These are phyloP conservation scores for Podilymbus podiceps DNA, from an alignment of 2,113 vertebrate species.

Conservation along the genomic window DNA sequence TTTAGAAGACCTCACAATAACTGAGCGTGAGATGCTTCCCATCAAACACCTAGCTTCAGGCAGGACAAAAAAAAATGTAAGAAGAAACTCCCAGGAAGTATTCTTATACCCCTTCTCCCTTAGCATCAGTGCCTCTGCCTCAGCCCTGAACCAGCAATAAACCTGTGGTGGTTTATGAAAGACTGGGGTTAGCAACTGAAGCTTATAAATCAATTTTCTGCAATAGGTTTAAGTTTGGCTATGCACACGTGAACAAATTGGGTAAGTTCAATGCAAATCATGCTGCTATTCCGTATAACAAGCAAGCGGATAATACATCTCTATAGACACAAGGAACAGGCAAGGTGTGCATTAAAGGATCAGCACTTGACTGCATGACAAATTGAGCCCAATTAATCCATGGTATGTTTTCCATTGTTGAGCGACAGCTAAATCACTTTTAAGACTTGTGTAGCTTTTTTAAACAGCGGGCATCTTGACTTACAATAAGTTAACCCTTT, in stretches of 20 bases:
- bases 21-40: neutral
- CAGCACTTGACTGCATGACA: neutral
- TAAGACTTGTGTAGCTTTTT: neutral
- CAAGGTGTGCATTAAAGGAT: neutral
- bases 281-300: neutral
- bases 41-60: neutral
- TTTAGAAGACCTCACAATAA: neutral
- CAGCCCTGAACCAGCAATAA: neutral
- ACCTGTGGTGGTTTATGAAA: neutral
- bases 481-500: neutral
- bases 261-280: neutral
- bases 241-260: neutral
- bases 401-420: neutral
- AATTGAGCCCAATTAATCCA: conserved; percentile 8
- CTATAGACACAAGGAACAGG: neutral
- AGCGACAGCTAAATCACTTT: conserved; percentile 6
- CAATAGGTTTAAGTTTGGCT: neutral
- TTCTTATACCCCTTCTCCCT: neutral
- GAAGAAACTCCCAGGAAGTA: neutral
- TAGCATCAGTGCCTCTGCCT: neutral
- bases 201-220: neutral
- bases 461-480: neutral
- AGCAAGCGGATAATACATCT: neutral
- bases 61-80: neutral
- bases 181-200: neutral